Conservation (phyloP, 2,888 invertebrate species). For the Ichneumon xanthorius region DNA sequence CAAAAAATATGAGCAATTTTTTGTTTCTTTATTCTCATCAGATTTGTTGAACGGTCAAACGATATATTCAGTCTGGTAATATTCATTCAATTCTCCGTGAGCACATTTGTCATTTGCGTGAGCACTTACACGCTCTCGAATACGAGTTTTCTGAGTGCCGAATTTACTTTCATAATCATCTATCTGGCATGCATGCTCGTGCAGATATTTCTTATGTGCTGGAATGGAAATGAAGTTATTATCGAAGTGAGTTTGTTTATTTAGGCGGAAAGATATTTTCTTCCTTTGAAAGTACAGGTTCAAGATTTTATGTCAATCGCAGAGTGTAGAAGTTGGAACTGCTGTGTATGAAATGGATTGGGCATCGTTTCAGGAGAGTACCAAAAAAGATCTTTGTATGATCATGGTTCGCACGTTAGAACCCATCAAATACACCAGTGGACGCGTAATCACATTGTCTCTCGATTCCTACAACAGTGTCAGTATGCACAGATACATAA, state of each 20-base stretch:
- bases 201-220: constrained; percentile 77
- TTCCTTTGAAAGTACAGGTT: background rate
- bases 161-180: constrained; percentile 57
- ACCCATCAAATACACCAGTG: constrained; percentile 56
- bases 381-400: constrained; percentile 57
- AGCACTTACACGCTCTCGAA: constrained; percentile 64
- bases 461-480: constrained; percentile 65
- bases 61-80: constrained; percentile 63
- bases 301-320: constrained; percentile 11
- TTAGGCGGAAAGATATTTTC: background rate
- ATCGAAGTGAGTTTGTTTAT: constrained; percentile 66
- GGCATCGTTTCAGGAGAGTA: constrained; percentile 46
- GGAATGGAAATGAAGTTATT: constrained; percentile 76
- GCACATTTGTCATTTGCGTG: constrained; percentile 67
- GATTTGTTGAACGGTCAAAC: constrained; percentile 59
- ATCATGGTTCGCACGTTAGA: constrained; percentile 62
- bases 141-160: constrained; percentile 53
- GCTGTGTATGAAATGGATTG: constrained; percentile 62
- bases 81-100: constrained; percentile 66
- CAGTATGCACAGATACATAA: constrained; percentile 5
- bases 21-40: constrained; percentile 16
- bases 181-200: constrained; percentile 65
- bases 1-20: no score
- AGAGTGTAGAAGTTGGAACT: constrained; percentile 62
- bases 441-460: constrained; percentile 56